Evolutionary conservation across 2,113 vertebrate species (phyloP).

Genomic region (Odobenus rosmarus): DNA sequence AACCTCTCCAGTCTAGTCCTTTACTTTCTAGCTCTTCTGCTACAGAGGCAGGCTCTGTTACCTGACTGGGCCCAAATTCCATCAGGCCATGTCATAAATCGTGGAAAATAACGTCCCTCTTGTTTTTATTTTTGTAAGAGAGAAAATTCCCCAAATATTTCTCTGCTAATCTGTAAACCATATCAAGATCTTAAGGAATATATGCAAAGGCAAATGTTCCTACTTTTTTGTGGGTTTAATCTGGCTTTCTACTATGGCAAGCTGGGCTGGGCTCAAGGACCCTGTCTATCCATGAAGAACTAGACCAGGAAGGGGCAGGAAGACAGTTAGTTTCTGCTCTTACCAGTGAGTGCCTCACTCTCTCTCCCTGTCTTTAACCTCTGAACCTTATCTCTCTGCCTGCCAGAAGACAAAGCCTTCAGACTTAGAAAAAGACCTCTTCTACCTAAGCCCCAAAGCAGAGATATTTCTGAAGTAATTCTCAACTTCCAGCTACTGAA

Average conservation of each 20-base stretch:
- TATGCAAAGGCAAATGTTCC: not conserved
- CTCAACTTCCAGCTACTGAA: not conserved
- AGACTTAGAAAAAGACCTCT: not conserved
- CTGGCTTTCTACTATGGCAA: not conserved
- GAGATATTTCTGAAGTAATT: not conserved
- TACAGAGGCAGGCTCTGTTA: not conserved
- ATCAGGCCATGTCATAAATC: not conserved
- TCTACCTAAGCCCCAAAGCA: not conserved
- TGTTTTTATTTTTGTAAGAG: not conserved
- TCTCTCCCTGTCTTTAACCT: not conserved
- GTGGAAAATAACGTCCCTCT: not conserved
- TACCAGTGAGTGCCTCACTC: not conserved
- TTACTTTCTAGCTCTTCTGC: not conserved
- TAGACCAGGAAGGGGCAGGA: not conserved
- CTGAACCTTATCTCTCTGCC: not conserved
- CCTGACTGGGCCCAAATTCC: not conserved
- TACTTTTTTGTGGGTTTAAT: not conserved
- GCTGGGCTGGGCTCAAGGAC: not conserved
- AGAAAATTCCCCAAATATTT: conserved; percentile 15
- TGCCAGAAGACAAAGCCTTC: not conserved
- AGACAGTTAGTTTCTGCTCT: not conserved
- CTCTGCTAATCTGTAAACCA: not conserved
- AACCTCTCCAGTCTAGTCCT: not conserved
- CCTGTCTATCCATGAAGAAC: not conserved
- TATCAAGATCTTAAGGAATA: not conserved